Evolutionary conservation across 1,140 invertebrate species (phyloP), one percentile per base, ranked within the genome.

Genomic region (Tetramorium alpestre): DNA sequence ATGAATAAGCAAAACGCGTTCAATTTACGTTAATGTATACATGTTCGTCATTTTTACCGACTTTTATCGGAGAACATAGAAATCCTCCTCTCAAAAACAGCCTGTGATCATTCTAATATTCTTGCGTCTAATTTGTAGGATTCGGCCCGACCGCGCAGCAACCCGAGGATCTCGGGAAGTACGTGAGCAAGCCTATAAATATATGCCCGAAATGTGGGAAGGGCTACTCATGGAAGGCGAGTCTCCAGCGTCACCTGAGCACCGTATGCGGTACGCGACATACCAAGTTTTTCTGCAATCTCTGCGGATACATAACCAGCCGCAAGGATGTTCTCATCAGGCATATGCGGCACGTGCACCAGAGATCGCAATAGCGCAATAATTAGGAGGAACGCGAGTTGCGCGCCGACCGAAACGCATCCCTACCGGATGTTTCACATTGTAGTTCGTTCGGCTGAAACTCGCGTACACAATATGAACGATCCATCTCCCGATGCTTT

Each of bases 251-350:
- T 8, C 96, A 96, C 87, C 89, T 95, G 84, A 92, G 94, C 67
- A 95, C 96, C 41, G 94, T 96, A 62, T 96, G 96, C 88, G 95
- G 95, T 7, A 94, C 94, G n/a, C 93, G 94, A 67, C 95, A 33
- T 33, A 33, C 95, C 5, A 95, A 95, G 85, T 95, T 96, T 76
- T 91, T 91, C n/a, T 97, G 96, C 90, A 91, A 94, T n/a, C 85
- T 96, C 47, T 96, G 96, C 87, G 91, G 93, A 58, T 95, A 96
- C 88, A 94, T 93, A 77, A 95, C 95, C 56, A 96, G 94, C 85
- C 94, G 96, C 38, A 96, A 96, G 60, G 95, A 95, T 49, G 95
- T 95, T 60, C 92, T 96, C 11, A 93, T 95, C 65, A 95, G 94
- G 75, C 96, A 96, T 84, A 94, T 95, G 78, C 93, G 91, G 72